Conservation (phyloP, 2,797 vertebrate genomes). For the Pseudochaenichthys georgianus region DNA sequence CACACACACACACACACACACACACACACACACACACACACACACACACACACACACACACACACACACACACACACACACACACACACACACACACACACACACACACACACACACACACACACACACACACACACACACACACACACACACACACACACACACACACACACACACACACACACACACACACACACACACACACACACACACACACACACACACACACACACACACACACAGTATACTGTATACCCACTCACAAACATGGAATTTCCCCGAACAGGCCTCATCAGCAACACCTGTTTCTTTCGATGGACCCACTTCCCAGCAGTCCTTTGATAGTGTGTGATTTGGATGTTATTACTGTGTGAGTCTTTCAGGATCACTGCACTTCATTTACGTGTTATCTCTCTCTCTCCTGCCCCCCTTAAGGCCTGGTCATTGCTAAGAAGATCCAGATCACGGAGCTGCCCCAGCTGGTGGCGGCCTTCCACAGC, state of each 20-base stretch:
- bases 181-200: slow-evolving; percentile 21
- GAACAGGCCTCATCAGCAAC: slow-evolving; percentile 65
- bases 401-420: slow-evolving; percentile 20
- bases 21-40: slow-evolving; percentile 38
- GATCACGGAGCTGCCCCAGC: slow-evolving; percentile 88
- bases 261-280: slow-evolving; percentile 72
- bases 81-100: slow-evolving; percentile 14
- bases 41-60: slow-evolving; percentile 11
- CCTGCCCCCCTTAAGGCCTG: slow-evolving; percentile 74
- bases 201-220: slow-evolving; percentile 37
- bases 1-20: slow-evolving; percentile 39
- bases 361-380: slow-evolving; percentile 45
- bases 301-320: slow-evolving; percentile 68
- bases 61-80: slow-evolving; percentile 38
- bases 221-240: slow-evolving; percentile 38
- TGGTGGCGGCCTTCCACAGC: slow-evolving; percentile 90
- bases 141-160: too few species aligned
- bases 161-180: too few species aligned
- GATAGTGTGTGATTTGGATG: slow-evolving; percentile 52
- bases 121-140: too few species aligned
- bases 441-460: slow-evolving; percentile 88
- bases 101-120: slow-evolving; percentile 41
- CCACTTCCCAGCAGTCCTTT: slow-evolving; percentile 73
- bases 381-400: slow-evolving; percentile 37
- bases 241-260: slow-evolving; percentile 30